phyloP scores from a whole-genome alignment of 2,797 vertebrate species.

The Gouania willdenowi region DNA sequence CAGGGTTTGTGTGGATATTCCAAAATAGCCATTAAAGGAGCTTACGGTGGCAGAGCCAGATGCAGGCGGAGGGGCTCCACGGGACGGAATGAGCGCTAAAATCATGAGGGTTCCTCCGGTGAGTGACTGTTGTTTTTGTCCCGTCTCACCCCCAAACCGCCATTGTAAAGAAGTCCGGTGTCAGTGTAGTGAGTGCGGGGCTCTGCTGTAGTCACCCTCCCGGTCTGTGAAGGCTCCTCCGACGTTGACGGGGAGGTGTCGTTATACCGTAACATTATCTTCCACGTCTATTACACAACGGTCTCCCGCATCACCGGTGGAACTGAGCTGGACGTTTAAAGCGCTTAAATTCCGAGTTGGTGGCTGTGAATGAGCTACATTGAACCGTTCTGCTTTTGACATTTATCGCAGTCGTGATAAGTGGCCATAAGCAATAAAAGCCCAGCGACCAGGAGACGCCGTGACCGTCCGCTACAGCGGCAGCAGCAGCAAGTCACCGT shows the following conservation, averaged over 20 bases:
- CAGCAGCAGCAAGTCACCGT: no score
- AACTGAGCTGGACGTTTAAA: not conserved
- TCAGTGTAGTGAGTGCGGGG: slow-evolving; percentile 5
- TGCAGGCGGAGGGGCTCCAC: slow-evolving; percentile 40
- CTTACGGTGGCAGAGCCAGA: slow-evolving; percentile 56
- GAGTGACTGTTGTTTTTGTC: slow-evolving; percentile 57
- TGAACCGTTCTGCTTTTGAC: not conserved
- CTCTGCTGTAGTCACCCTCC: not conserved
- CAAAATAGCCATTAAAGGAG: slow-evolving; percentile 43
- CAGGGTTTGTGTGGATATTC: slow-evolving; percentile 6
- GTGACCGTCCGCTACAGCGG: no score
- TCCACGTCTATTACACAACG: slow-evolving; percentile 40
- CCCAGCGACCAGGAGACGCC: slow-evolving; percentile 30
- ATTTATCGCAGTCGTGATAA: not conserved
- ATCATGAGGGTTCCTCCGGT: slow-evolving; percentile 78
- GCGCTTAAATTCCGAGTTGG: not conserved
- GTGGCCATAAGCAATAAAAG: not conserved
- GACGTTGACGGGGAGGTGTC: not conserved
- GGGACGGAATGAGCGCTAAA: slow-evolving; percentile 51
- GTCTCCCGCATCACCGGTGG: not conserved
- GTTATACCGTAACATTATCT: slow-evolving; percentile 13
- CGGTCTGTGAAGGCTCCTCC: not conserved
- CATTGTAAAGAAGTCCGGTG: slow-evolving; percentile 25
- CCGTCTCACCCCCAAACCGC: slow-evolving; percentile 38
- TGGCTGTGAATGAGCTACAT: not conserved